Base-by-base conservation (phyloP, 1,140 invertebrate genomes). In the Drosophila athabasca region DNA sequence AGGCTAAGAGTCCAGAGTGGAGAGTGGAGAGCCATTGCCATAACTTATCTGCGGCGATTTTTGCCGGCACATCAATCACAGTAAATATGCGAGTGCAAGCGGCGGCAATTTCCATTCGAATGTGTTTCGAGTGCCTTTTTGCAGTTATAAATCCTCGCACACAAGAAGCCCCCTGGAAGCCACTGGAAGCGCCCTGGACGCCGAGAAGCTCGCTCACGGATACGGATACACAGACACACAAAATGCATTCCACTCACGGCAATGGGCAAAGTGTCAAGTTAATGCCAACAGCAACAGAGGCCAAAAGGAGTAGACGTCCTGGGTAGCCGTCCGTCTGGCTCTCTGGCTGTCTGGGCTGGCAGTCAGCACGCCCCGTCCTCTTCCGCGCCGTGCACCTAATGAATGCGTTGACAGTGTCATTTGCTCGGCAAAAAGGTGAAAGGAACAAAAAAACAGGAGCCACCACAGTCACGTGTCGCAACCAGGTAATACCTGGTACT, bases 201-300 rank as follows among this genome's bases (percentile, higher is more conserved):
- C 44, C 54, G 39, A 55, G 15, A 22, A 53, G 6, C 59, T 61
- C 45, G 50, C 6, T 57, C 41, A 35, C 29, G 39, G 19, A 65
- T 50, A 58, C 29, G 43, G 52, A 58, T 1, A 19, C 45, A 58
- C 29, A 35, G 46, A 58, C 24, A 62, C 19, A 70, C 52, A 50
- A 43, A 78, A 26, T 59, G 55, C 53, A 64, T 61, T 84, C 75
- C 66, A 65, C 76, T 85, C 76, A 80, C 81, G 77, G 76, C 81
- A 73, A 85, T 85, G 77, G 77, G 74, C 73, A 80, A 85, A 85
- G 81, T 85, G 81, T 85, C 81, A 85, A 80, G 81, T 85, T 85
- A 85, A 84, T 84, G 81, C 81, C 81, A 84, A 52, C 72, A 80
- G 75, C 76, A 76, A 65, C 26, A 69, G 31, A 22, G 17, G 46